These are phyloP conservation scores for Colossoma macropomum DNA, from an alignment of 2,113 vertebrate species.

Conservation along the genomic window DNA sequence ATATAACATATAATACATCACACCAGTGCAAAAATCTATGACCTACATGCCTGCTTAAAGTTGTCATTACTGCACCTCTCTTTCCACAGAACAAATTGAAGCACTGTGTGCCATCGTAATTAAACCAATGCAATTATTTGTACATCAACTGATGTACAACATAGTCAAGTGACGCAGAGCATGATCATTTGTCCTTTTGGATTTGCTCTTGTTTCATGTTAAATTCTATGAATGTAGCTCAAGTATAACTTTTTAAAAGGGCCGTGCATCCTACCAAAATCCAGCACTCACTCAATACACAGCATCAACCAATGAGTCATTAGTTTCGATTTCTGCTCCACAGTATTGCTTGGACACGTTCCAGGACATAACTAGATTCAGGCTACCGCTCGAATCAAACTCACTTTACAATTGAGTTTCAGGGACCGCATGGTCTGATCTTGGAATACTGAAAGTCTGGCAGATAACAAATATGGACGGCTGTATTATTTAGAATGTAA, in stretches of 20 bases:
- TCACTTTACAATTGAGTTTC: background rate
- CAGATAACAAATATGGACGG: background rate
- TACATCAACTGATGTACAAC: too few relatives aligned
- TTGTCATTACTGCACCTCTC: background rate
- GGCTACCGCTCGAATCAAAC: background rate
- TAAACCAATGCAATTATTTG: background rate
- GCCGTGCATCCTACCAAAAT: background rate
- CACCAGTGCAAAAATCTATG: background rate
- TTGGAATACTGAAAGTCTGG: background rate
- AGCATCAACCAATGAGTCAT: background rate
- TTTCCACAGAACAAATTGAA: background rate
- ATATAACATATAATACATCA: background rate
- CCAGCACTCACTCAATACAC: background rate
- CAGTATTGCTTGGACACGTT: constrained; percentile 11
- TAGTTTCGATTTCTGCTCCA: background rate
- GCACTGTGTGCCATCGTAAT: background rate
- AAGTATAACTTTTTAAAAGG: background rate
- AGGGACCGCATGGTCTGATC: background rate
- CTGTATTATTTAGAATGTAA: background rate
- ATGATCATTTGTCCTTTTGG: background rate
- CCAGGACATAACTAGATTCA: background rate
- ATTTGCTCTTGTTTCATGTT: background rate
- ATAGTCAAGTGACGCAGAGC: background rate
- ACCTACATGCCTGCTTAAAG: background rate
- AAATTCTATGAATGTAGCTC: background rate